Evolutionary conservation across 2,888 invertebrate genomes (phyloP).

Genomic region (Rhogogaster chlorosoma): DNA sequence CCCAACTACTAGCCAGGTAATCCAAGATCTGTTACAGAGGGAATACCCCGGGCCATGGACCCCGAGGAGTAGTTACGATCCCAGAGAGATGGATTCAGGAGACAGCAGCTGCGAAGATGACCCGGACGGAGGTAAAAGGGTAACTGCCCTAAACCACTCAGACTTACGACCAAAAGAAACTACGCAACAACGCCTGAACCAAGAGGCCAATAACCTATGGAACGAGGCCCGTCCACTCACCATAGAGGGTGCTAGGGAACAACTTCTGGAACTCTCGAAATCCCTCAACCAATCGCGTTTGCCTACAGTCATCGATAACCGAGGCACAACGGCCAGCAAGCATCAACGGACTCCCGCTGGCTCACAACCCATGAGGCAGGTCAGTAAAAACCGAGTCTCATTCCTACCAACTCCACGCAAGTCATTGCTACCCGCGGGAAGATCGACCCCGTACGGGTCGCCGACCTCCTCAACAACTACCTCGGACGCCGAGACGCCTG

Average conservation of each 20-base stretch:
- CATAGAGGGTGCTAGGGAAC: neutral
- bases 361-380: neutral
- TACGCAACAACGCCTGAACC: neutral
- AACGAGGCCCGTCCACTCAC: neutral
- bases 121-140: neutral
- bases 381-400: neutral
- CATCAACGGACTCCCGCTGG: neutral
- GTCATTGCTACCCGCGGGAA: neutral
- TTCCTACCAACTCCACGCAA: slow-evolving; percentile 14
- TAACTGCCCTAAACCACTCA: neutral
- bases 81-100: neutral
- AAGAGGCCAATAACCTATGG: neutral
- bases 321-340: neutral
- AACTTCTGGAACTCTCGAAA: neutral
- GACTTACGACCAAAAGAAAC: neutral
- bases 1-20: neutral
- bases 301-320: too few species aligned
- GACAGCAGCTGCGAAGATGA: neutral
- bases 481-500: neutral
- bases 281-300: neutral
- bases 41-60: neutral
- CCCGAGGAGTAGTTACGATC: neutral
- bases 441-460: slow-evolving; percentile 2
- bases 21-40: neutral
- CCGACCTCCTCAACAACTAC: neutral